Base-by-base conservation (phyloP, 2,888 invertebrate genomes). In the Euclidia mi region DNA sequence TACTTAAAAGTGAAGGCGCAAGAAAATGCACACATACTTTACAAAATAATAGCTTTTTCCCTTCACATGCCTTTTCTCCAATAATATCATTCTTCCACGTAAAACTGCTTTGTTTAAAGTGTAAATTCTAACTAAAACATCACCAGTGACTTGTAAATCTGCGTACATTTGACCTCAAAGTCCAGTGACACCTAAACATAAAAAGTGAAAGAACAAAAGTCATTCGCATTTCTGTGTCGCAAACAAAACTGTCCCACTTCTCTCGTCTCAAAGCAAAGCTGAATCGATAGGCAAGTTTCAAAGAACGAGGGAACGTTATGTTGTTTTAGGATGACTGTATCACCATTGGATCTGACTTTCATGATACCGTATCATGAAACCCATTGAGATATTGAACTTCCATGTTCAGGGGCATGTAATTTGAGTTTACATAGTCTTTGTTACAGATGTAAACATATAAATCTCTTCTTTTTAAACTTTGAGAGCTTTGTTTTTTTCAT, bases 161-260 rank as follows among this genome's bases (percentile, higher is more conserved):
- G n/a, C 1, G 4, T 29, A 52, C 45, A 52, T 42, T n/a, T 71
- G 72, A 65, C 69, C 65, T 55, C 59, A 48, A 68, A 71, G 57
- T 58, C 68, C 50, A 71, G 49, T 61, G 67, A 64, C 60, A 55
- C 29, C 42, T 57, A 47, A 57, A 50, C 46, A 40, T 31, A 41
- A 38, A 64, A 49, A 64, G 44, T 55, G 28, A 46, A 42, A 48
- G 55, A 61, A 62, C 71, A 72, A 64, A 71, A 71, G 64, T 71
- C 72, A 68, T 62, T 62, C 65, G 55, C 52, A 61, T 52, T 47
- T 60, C 55, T 59, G 64, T 49, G 56, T 58, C 34, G 69, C 47
- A 71, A 72, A 68, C 72, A 71, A 47, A 72, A 68, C 72, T 72
- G 71, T 51, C 59, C 72, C 43, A 72, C 47, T 72, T 71, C 52